Conservation (phyloP, 2,113 vertebrate species). For the Laticauda laticaudata region DNA sequence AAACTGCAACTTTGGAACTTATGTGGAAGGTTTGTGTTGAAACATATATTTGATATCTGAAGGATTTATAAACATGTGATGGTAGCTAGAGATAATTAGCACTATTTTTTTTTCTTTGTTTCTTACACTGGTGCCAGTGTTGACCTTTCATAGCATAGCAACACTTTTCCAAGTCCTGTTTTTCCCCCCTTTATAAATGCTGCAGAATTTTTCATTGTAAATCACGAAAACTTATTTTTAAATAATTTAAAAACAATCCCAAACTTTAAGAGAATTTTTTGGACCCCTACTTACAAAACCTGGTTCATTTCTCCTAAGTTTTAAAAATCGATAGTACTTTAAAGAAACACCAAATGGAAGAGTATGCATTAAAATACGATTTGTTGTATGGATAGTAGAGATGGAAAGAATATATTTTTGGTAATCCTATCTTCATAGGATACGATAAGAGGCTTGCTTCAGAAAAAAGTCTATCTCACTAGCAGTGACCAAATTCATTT, state of each 20-base stretch:
- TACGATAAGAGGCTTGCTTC: not conserved
- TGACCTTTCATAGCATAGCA: slow-evolving; percentile 22
- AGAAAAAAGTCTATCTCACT: not conserved
- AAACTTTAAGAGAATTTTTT: not conserved
- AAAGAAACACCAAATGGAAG: slow-evolving; percentile 22
- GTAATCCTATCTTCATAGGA: not conserved
- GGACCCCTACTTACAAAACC: not conserved
- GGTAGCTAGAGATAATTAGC: slow-evolving; percentile 8
- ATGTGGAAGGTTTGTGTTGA: not conserved
- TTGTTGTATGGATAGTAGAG: not conserved
- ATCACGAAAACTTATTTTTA: not conserved
- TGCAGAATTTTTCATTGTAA: slow-evolving; percentile 2
- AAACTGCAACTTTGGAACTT: slow-evolving; percentile 9
- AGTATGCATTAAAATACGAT: not conserved
- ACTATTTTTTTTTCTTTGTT: not conserved
- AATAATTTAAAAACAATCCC: not conserved
- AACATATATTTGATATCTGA: slow-evolving; percentile 17
- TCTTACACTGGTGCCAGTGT: slow-evolving; percentile 13
- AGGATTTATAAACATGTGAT: slow-evolving; percentile 18
- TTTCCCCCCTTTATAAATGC: not conserved
- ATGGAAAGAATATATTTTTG: not conserved
- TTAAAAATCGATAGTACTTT: slow-evolving; percentile 17
- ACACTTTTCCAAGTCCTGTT: slow-evolving; percentile 16
- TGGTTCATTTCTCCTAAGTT: slow-evolving; percentile 3
- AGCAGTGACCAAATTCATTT: not conserved